Conservation (phyloP, 2,113 vertebrate species). For the Anolis sagrei region DNA sequence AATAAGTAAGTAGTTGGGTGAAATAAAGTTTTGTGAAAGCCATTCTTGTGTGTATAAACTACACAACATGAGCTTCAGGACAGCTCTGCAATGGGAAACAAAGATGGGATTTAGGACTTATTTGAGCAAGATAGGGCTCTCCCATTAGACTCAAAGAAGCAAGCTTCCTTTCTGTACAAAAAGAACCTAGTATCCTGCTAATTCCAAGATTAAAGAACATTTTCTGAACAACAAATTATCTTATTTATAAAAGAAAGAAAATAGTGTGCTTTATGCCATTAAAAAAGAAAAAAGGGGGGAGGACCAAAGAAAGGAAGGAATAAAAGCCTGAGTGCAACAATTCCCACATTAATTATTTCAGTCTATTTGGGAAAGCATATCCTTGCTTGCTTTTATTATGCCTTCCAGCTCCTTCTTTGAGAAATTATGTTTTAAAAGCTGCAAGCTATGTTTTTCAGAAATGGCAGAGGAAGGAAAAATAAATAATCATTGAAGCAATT, state of each 20-base stretch:
- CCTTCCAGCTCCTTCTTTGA: slow-evolving; percentile 82
- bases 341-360: slow-evolving; percentile 86
- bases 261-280: slow-evolving; percentile 81
- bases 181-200: slow-evolving; percentile 79
- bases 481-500: slow-evolving; percentile 85
- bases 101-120: neutral
- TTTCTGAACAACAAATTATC: slow-evolving; percentile 82
- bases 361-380: slow-evolving; percentile 80
- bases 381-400: slow-evolving; percentile 84
- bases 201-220: slow-evolving; percentile 83
- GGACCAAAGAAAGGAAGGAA: neutral
- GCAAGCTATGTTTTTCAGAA: slow-evolving; percentile 75
- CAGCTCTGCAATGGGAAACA: slow-evolving; percentile 43
- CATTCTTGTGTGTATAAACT: slow-evolving; percentile 17
- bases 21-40: neutral
- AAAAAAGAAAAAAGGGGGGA: slow-evolving; percentile 53
- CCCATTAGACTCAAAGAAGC: slow-evolving; percentile 48
- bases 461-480: slow-evolving; percentile 73
- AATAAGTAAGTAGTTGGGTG: neutral
- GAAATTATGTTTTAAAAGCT: slow-evolving; percentile 81
- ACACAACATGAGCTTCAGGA: slow-evolving; percentile 11
- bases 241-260: slow-evolving; percentile 81
- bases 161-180: slow-evolving; percentile 72
- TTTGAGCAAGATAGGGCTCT: slow-evolving; percentile 36
- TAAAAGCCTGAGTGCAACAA: slow-evolving; percentile 74